Evolutionary conservation across 2,888 invertebrate genomes (phyloP), one percentile per base, ranked within the genome.

Genomic region (Leptura quadrifasciata): DNA sequence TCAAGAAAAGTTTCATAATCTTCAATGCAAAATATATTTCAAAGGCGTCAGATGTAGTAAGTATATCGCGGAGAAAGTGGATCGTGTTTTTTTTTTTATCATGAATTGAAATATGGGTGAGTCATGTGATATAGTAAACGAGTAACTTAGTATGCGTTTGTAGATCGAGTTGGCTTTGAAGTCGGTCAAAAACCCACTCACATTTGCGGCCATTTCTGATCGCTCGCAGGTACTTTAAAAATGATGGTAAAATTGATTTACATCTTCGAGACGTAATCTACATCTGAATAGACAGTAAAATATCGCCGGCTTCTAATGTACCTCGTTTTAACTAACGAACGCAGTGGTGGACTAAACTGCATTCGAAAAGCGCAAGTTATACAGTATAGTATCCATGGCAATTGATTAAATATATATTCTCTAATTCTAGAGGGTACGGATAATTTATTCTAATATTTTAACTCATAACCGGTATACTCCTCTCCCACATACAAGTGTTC

Each of bases 11-110:
- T 47, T 47, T 47, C 47, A 47, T 47, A 47, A 47, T 15, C 47
- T 47, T 47, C 47, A n/a, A 39, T 39, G 47, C 15, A n/a, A 15
- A 47, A 47, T 47, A n/a, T 12, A 47, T n/a, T n/a, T 47, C 47
- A n/a, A 4, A 47, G n/a, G 47, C 47, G 47, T 47, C 47, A 47
- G 47, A 47, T 47, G 12, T 31, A 31, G 5, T 31, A 47, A 10
- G 31, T 39, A 47, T 64, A 47, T 20, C 47, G 20, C n/a, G n/a
- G 64, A 65, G 65, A 65, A 65, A 65, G 65, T 65, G 47, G 65
- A 65, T 52, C 65, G 17, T 65, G 52, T 12, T 17, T 20, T 24
- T 12, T 17, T 20, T 24, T 65, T 65, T 52, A 47, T 54, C 27
- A 21, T 18, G 20, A 39, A 9, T 52, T 6, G 52, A 20, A 52